phyloP scores from a whole-genome alignment of 2,113 vertebrate species.

The Perca schrenkii region DNA sequence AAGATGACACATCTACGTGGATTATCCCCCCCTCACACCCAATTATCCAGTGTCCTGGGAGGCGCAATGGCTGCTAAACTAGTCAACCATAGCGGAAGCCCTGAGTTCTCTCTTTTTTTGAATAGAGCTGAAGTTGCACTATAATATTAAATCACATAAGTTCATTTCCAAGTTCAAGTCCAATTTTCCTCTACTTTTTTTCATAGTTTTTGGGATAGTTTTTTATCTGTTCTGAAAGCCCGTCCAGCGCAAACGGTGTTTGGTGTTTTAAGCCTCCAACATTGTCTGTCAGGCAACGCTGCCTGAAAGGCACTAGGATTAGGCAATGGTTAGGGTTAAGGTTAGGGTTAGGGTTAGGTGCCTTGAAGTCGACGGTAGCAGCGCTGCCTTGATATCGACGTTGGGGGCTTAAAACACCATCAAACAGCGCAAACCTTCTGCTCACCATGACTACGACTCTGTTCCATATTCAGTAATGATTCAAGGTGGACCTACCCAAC shows the following conservation, averaged over 20 bases:
- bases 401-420: too few species aligned
- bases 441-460: neutral
- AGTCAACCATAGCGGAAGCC: neutral
- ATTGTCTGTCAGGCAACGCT: too few species aligned
- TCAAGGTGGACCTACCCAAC: too few species aligned
- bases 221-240: neutral
- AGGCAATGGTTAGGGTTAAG: too few species aligned
- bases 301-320: too few species aligned
- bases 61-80: neutral
- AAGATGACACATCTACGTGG: conserved; percentile 73
- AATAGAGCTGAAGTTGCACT: neutral
- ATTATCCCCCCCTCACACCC: conserved; percentile 65
- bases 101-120: neutral
- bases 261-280: too few species aligned
- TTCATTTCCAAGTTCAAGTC: neutral
- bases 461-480: too few species aligned
- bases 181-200: neutral
- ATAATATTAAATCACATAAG: neutral
- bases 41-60: conserved; percentile 41
- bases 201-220: neutral
- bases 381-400: too few species aligned
- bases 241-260: too few species aligned
- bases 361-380: too few species aligned
- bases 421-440: neutral
- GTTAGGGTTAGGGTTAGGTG: too few species aligned